These are phyloP conservation scores for Micropoecilia bifurca DNA, from an alignment of 2,797 vertebrate species.

Conservation along the genomic window DNA sequence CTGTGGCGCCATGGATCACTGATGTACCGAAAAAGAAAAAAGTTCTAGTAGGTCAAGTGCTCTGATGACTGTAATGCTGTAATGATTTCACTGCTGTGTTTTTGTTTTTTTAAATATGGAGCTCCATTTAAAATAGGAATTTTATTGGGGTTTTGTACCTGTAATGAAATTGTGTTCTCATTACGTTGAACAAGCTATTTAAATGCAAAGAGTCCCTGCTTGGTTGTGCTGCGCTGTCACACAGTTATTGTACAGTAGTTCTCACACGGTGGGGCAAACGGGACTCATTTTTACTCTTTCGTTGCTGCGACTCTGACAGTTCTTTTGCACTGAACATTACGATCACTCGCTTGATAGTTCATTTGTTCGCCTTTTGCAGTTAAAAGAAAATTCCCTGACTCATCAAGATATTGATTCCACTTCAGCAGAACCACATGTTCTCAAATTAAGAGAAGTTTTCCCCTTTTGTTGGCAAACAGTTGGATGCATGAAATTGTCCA, in stretches of 20 bases:
- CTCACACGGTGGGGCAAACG: not conserved
- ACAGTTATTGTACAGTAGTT: not conserved
- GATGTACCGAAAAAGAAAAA: not conserved
- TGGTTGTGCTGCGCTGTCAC: no score
- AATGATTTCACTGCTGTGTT: not conserved
- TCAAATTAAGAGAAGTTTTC: no score
- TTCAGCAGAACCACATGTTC: no score
- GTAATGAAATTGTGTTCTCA: slow-evolving; percentile 1
- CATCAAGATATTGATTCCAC: not conserved
- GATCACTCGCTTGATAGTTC: not conserved
- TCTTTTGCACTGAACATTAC: not conserved
- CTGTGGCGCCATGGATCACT: no score
- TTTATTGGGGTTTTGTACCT: not conserved
- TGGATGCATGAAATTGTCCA: no score
- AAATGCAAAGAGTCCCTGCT: not conserved
- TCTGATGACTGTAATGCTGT: not conserved
- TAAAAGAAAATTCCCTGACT: not conserved
- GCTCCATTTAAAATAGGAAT: not conserved
- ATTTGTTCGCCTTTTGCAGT: not conserved
- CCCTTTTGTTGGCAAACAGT: no score
- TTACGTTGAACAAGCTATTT: not conserved
- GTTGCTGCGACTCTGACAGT: not conserved
- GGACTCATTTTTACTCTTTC: not conserved
- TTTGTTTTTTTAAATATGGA: not conserved
- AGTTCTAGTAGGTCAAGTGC: not conserved